Evolutionary conservation across 2,797 vertebrate species (phyloP).

Genomic region (Phoeniculus purpureus): DNA sequence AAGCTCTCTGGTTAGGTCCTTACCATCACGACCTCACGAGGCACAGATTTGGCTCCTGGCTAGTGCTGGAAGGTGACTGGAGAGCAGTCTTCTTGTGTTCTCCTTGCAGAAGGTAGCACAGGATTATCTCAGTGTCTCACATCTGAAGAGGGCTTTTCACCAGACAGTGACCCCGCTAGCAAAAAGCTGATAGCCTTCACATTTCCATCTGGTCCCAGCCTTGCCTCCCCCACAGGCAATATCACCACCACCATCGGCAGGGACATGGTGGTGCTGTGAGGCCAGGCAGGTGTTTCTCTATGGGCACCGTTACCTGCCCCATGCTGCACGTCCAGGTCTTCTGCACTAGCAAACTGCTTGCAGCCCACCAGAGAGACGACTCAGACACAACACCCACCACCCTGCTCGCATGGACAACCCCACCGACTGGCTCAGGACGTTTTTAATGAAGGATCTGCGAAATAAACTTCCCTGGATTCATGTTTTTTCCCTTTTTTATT

Average conservation of each 20-base stretch:
- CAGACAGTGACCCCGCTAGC: not conserved
- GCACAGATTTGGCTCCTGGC: not conserved
- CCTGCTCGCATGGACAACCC: not conserved
- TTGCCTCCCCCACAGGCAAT: not conserved
- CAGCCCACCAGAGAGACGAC: not conserved
- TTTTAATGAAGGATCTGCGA: not conserved
- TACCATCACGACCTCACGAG: not conserved
- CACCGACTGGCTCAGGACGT: fast-evolving
- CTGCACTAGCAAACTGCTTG: not conserved
- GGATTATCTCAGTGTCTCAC: not conserved
- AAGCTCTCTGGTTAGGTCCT: not conserved
- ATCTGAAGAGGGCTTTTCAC: not conserved
- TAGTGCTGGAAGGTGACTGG: not conserved
- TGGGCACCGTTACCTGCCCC: fast-evolving
- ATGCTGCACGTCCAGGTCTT: fast-evolving
- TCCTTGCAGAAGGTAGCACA: not conserved
- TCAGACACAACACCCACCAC: not conserved
- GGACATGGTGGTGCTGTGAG: fast-evolving
- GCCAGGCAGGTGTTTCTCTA: not conserved
- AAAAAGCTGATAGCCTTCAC: not conserved
- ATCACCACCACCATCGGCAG: fast-evolving
- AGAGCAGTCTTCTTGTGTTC: not conserved
- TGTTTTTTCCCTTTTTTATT: constrained; percentile 74
- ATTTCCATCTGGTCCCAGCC: not conserved
- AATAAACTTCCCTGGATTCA: not conserved